Percentiles rank a stretch among this genome's conserved stretches.
Conservation (phyloP, 2,113 vertebrate genomes). For the Carassius gibelio region DNA sequence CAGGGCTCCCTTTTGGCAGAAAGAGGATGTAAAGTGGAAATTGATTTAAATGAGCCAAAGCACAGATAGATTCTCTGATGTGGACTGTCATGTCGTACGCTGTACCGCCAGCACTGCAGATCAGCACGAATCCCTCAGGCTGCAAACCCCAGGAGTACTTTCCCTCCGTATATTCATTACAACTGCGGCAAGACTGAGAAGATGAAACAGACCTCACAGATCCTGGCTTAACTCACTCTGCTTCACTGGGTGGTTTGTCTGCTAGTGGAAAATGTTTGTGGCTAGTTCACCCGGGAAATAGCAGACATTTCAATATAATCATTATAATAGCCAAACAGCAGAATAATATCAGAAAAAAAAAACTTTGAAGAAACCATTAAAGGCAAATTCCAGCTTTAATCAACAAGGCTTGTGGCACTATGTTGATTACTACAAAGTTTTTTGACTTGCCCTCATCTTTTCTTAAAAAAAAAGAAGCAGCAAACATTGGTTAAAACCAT, state of each 20-base stretch:
- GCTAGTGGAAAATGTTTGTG: background rate
- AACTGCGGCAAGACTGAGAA: constrained; percentile 21
- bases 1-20: constrained; percentile 2
- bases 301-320: background rate
- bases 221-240: constrained; percentile 4
- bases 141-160: constrained; percentile 24
- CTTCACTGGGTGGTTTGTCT: background rate
- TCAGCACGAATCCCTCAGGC: constrained; percentile 17
- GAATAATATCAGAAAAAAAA: background rate
- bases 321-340: background rate
- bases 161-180: constrained; percentile 18
- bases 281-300: background rate
- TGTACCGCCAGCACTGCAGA: constrained; percentile 31
- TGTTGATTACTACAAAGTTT: background rate
- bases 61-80: constrained; percentile 33
- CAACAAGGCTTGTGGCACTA: background rate
- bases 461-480: background rate
- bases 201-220: constrained; percentile 36
- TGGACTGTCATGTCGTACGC: background rate
- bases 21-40: constrained; percentile 23
- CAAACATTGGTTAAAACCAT: background rate
- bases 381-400: background rate
- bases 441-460: background rate
- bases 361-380: background rate
- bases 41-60: constrained; percentile 39